Evolutionary conservation across 2,797 vertebrate species (phyloP).

Genomic region (Gila robusta): DNA sequence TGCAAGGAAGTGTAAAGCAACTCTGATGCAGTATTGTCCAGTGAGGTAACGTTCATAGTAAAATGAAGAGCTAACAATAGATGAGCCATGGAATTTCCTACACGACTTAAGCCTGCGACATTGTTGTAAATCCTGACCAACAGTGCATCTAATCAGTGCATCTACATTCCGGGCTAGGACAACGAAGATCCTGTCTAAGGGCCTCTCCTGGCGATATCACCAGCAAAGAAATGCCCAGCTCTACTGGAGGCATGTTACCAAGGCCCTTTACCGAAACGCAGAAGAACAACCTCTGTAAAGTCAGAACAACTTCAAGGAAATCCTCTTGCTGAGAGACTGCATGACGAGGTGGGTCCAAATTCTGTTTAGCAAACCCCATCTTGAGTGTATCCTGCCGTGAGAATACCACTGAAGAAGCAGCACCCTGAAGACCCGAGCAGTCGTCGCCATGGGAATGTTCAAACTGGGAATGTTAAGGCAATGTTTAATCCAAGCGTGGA

Average conservation of each 20-base stretch:
- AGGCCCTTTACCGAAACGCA: background rate
- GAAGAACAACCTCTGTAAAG: background rate
- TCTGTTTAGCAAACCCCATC: no score
- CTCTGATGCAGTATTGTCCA: background rate
- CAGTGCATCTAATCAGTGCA: background rate
- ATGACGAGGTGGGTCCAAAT: no score
- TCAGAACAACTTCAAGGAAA: background rate
- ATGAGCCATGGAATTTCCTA: background rate
- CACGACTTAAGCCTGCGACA: background rate
- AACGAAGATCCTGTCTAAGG: background rate
- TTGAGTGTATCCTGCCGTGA: no score
- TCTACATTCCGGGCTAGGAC: background rate
- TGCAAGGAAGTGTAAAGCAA: background rate
- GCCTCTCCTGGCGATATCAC: background rate
- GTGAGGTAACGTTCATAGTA: background rate
- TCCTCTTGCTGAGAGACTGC: background rate
- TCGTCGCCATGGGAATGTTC: no score
- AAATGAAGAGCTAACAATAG: background rate
- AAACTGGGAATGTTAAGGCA: no score
- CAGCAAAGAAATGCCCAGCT: background rate
- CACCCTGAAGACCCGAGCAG: no score
- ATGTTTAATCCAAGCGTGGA: no score
- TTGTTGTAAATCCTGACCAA: background rate
- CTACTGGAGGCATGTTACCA: no score
- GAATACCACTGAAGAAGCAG: no score